These are phyloP conservation scores for Torymus auratus DNA, from an alignment of 2,888 invertebrate genomes.

Conservation along the genomic window DNA sequence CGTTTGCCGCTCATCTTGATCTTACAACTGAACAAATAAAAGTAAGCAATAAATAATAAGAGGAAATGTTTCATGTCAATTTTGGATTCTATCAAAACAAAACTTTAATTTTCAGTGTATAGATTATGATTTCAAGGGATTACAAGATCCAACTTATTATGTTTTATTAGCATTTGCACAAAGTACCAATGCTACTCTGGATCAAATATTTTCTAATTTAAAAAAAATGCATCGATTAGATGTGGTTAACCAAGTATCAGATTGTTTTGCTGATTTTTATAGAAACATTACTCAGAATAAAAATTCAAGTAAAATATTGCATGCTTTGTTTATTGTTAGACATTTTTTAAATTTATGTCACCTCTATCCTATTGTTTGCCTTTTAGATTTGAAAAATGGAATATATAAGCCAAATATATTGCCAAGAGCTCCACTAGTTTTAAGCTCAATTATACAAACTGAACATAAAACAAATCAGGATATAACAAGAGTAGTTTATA, in stretches of 20 bases:
- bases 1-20: conserved; percentile 69
- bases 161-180: conserved; percentile 79
- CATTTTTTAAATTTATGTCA: neutral
- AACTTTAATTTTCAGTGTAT: conserved; percentile 72
- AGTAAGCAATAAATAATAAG: conserved; percentile 57
- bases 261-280: conserved; percentile 69
- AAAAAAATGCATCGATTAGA: conserved; percentile 78
- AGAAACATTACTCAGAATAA: conserved; percentile 40
- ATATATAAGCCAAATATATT: conserved; percentile 61
- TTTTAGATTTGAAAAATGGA: conserved; percentile 52
- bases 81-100: neutral
- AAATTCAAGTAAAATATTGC: conserved; percentile 34
- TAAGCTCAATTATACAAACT: conserved; percentile 59
- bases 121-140: conserved; percentile 78
- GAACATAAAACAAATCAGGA: conserved; percentile 17
- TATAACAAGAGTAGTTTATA: conserved; percentile 18
- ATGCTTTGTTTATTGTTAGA: neutral
- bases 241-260: conserved; percentile 78
- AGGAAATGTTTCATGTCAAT: too few relatives aligned
- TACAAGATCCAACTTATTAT: conserved; percentile 78
- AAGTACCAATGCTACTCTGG: conserved; percentile 78
- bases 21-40: conserved; percentile 70
- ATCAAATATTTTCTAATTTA: conserved; percentile 78
- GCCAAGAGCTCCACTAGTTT: conserved; percentile 67
- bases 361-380: neutral